Conservation (phyloP, 2,797 vertebrate genomes). For the Sylvilagus floridanus region DNA sequence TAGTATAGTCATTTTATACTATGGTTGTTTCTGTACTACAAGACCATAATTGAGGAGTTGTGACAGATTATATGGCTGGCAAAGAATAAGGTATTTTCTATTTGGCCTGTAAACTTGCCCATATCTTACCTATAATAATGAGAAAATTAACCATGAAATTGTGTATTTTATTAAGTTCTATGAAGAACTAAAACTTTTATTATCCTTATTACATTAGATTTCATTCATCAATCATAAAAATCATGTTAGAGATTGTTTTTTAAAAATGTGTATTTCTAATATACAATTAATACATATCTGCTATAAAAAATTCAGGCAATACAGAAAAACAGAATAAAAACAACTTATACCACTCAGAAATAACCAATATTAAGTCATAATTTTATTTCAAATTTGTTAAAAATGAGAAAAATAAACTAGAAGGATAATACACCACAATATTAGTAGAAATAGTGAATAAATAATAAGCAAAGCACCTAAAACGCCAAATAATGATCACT, state of each 20-base stretch:
- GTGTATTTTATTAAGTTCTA: conserved; percentile 45
- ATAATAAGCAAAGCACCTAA: conserved; percentile 20
- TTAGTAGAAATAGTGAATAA: conserved; percentile 5
- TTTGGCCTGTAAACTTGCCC: background rate
- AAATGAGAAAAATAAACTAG: background rate
- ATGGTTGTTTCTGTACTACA: background rate
- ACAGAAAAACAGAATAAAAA: conserved; percentile 3
- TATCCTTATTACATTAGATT: conserved; percentile 30
- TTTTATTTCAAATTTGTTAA: background rate
- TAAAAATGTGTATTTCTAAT: background rate
- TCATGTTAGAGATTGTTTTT: background rate
- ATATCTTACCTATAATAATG: background rate
- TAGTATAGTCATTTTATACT: background rate
- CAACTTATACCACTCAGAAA: background rate
- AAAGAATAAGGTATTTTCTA: conserved; percentile 57
- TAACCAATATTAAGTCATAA: conserved; percentile 25
- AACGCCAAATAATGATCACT: conserved; percentile 50
- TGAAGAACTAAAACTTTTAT: conserved; percentile 40
- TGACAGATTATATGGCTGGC: background rate
- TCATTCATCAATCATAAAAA: conserved; percentile 35
- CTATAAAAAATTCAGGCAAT: conserved; percentile 32
- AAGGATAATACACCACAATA: background rate
- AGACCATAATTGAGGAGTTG: background rate
- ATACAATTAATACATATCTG: background rate
- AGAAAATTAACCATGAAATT: conserved; percentile 36